These are phyloP conservation scores for Eptatretus atami DNA, from an alignment of 2,797 vertebrate genomes.

Conservation along the genomic window DNA sequence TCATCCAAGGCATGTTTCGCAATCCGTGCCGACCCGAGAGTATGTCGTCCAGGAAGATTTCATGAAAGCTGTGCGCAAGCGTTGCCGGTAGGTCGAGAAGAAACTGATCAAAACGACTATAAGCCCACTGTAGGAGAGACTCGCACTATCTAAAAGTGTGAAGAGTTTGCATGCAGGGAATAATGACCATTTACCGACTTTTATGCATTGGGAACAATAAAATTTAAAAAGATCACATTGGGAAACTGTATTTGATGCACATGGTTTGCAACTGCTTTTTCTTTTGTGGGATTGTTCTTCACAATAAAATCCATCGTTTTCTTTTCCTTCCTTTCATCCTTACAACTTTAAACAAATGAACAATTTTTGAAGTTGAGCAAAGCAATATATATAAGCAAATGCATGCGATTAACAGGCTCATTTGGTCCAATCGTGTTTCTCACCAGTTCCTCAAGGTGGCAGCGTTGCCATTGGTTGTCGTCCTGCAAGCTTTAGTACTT, in stretches of 20 bases:
- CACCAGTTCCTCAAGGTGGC: background rate
- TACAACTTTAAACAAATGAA: background rate
- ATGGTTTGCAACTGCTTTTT: too few species aligned
- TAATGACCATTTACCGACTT: too few species aligned
- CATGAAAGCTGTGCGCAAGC: slow-evolving; percentile 85
- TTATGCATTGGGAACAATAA: too few species aligned
- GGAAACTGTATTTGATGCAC: too few species aligned
- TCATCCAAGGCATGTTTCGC: slow-evolving; percentile 53
- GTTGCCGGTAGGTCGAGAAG: slow-evolving; percentile 83
- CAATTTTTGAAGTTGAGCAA: too few species aligned
- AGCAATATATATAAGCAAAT: background rate
- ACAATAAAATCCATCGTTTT: background rate
- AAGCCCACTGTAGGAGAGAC: slow-evolving; percentile 49
- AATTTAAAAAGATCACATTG: too few species aligned
- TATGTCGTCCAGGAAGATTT: slow-evolving; percentile 90
- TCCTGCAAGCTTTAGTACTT: too few species aligned
- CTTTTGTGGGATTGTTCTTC: background rate
- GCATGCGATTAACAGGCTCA: background rate
- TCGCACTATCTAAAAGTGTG: background rate
- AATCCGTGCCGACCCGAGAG: slow-evolving; percentile 61
- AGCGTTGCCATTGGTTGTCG: background rate
- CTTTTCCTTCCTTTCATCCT: background rate
- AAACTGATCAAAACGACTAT: slow-evolving; percentile 98
- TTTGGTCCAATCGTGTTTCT: background rate
- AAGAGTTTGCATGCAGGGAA: too few species aligned